Percentiles rank a stretch among this genome's conserved stretches.
These are phyloP conservation scores for Pycnonotus jocosus DNA, from an alignment of 2,113 vertebrate species.

Conservation along the genomic window DNA sequence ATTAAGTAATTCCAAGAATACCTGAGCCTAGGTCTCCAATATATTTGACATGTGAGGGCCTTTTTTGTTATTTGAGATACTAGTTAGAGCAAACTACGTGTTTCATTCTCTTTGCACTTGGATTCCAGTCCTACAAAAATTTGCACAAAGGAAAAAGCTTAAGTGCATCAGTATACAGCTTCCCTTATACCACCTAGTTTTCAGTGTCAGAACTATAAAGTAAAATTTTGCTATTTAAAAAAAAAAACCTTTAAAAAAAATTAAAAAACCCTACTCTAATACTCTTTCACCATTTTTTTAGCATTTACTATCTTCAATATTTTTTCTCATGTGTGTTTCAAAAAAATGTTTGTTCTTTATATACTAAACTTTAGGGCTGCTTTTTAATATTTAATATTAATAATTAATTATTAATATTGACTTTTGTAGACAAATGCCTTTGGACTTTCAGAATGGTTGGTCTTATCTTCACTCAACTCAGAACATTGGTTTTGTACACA, in stretches of 20 bases:
- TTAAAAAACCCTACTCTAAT: fast-evolving
- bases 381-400: no score
- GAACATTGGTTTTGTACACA: not conserved
- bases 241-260: not conserved
- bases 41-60: fast-evolving
- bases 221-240: not conserved
- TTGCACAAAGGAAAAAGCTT: not conserved
- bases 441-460: not conserved
- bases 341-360: not conserved
- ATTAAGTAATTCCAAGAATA: not conserved
- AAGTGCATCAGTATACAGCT: not conserved
- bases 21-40: not conserved
- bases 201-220: not conserved
- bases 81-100: not conserved
- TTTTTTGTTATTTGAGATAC: not conserved
- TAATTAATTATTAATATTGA: no score
- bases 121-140: not conserved
- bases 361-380: not conserved
- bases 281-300: not conserved
- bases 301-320: not conserved
- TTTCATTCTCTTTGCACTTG: not conserved
- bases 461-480: not conserved
- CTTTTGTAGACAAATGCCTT: not conserved
- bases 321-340: not conserved
- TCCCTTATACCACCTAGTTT: not conserved